Evolutionary conservation across 2,888 invertebrate genomes (phyloP).

Genomic region (Stenchaetothrips biformis): DNA sequence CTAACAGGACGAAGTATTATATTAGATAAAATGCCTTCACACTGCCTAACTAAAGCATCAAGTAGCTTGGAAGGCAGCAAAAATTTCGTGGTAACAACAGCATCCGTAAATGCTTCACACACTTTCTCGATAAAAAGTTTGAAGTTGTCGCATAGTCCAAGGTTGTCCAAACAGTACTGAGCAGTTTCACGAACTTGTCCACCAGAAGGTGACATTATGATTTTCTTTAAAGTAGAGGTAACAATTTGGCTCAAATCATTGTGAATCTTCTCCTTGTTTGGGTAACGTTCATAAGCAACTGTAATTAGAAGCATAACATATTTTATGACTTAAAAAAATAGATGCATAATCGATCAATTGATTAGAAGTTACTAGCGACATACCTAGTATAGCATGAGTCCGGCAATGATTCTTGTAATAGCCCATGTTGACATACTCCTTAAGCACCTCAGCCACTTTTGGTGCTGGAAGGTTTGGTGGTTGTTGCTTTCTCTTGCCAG

Average conservation of each 20-base stretch:
- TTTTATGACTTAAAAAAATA: too few relatives aligned
- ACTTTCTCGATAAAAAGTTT: not conserved
- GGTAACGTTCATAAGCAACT: conserved; percentile 14
- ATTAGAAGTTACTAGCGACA: too few relatives aligned
- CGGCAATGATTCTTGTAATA: too few relatives aligned
- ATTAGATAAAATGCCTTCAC: conserved; percentile 4
- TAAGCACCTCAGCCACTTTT: too few relatives aligned
- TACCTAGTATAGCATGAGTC: too few relatives aligned
- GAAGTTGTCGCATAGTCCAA: not conserved
- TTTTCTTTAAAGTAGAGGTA: not conserved
- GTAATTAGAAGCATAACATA: not conserved
- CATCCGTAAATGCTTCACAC: not conserved
- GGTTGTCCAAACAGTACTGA: not conserved
- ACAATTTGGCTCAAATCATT: not conserved
- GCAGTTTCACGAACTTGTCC: not conserved
- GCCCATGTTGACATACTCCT: too few relatives aligned
- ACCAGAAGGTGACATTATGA: not conserved
- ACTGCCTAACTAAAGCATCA: not conserved
- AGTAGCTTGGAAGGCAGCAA: not conserved
- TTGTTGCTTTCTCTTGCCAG: too few relatives aligned
- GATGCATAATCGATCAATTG: too few relatives aligned
- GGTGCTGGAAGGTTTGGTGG: too few relatives aligned
- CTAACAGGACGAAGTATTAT: too few relatives aligned
- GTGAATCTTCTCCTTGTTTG: not conserved
- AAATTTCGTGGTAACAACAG: not conserved